Percentiles rank a stretch among this genome's conserved stretches.
Conservation (phyloP, 2,113 vertebrate genomes). For the Fukomys damarensis region DNA sequence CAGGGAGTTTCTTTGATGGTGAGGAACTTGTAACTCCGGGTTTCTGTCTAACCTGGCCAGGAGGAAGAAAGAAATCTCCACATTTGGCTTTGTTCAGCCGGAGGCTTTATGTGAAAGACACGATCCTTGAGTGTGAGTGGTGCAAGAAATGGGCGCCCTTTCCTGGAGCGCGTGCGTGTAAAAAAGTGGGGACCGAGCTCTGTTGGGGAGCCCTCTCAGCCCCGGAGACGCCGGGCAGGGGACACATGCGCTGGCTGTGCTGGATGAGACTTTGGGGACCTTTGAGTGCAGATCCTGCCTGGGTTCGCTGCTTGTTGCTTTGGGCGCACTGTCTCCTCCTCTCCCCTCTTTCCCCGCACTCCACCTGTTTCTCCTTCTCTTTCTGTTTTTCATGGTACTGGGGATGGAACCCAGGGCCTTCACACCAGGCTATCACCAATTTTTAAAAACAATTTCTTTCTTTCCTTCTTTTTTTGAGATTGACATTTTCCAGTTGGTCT, state of each 20-base stretch:
- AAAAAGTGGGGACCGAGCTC: too few species aligned
- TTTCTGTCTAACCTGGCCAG: not conserved
- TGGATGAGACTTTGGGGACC: not conserved
- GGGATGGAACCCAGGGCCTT: not conserved
- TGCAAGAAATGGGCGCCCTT: not conserved
- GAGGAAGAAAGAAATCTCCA: not conserved
- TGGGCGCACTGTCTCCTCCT: not conserved
- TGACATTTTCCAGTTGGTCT: not conserved
- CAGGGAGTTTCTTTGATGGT: not conserved
- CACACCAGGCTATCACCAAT: not conserved
- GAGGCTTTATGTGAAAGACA: not conserved
- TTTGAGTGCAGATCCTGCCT: too few species aligned
- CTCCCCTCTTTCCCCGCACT: not conserved
- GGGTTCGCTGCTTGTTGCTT: not conserved
- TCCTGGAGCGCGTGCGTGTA: not conserved
- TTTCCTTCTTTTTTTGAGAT: not conserved
- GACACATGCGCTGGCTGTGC: accelerated
- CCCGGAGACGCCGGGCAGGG: too few species aligned
- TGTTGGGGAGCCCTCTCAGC: too few species aligned
- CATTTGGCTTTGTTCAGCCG: accelerated
- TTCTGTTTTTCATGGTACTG: not conserved
- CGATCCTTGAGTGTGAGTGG: not conserved
- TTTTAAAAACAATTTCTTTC: not conserved
- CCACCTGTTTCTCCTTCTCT: not conserved
- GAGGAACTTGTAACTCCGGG: accelerated